Conservation (phyloP, 2,797 vertebrate genomes). For the Darevskia mixta region DNA sequence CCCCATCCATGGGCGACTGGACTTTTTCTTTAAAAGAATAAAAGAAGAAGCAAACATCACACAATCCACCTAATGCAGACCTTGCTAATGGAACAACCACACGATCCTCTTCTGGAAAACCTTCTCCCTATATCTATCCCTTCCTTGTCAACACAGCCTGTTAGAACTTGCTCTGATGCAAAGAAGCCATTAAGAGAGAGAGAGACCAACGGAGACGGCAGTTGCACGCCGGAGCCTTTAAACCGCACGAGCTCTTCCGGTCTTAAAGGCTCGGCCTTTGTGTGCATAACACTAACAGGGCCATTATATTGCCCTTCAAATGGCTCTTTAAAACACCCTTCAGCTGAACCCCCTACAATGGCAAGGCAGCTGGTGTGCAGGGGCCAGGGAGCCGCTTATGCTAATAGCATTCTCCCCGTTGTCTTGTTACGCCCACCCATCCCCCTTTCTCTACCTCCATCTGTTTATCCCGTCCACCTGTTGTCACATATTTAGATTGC, state of each 20-base stretch:
- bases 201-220: not conserved
- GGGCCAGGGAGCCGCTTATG: conserved; percentile 65
- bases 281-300: conserved; percentile 11
- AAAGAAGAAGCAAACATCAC: fast-evolving
- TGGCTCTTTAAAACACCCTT: conserved; percentile 30
- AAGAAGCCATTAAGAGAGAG: not conserved
- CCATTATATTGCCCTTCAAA: conserved; percentile 26
- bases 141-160: not conserved
- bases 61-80: fast-evolving
- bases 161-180: fast-evolving
- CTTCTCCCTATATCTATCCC: fast-evolving
- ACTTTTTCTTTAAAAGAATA: not conserved
- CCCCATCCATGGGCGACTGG: not conserved
- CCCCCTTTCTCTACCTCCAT: conserved; percentile 56
- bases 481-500: conserved; percentile 36
- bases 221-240: not conserved
- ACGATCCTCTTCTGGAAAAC: fast-evolving
- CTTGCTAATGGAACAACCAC: fast-evolving
- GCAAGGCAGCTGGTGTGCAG: conserved; percentile 47
- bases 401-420: conserved; percentile 40
- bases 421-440: conserved; percentile 23
- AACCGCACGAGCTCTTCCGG: not conserved
- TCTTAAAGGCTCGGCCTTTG: conserved; percentile 9
- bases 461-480: conserved; percentile 66
- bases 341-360: not conserved